Conservation (phyloP, 2,113 vertebrate species). For the Gambusia holbrooki region DNA sequence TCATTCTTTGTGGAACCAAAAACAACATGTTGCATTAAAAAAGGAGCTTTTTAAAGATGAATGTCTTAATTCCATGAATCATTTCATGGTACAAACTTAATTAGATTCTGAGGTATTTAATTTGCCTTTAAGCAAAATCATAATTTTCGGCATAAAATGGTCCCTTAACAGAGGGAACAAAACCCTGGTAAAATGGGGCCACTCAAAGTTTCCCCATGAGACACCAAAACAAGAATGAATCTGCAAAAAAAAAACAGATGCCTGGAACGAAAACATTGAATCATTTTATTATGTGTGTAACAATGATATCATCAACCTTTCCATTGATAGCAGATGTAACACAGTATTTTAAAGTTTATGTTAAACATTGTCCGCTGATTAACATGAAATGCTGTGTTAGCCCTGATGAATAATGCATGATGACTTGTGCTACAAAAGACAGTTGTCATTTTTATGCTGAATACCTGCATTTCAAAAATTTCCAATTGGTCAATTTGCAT, state of each 20-base stretch:
- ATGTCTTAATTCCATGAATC: slow-evolving; percentile 19
- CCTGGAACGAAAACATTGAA: slow-evolving; percentile 49
- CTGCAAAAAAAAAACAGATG: slow-evolving; percentile 61
- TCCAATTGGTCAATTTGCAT: slow-evolving; percentile 63
- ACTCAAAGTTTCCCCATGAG: slow-evolving; percentile 35
- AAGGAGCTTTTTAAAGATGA: slow-evolving; percentile 3
- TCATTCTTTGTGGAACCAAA: too few species aligned
- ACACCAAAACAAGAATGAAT: slow-evolving; percentile 49
- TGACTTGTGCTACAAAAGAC: slow-evolving; percentile 37
- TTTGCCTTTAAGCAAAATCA: slow-evolving; percentile 49
- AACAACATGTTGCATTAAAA: too few species aligned
- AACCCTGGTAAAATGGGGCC: slow-evolving; percentile 30
- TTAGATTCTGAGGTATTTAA: slow-evolving; percentile 42
- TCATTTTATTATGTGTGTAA: slow-evolving; percentile 50
- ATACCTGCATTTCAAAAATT: slow-evolving; percentile 54
- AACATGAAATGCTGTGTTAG: slow-evolving; percentile 59
- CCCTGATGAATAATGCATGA: slow-evolving; percentile 60
- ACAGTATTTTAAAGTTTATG: slow-evolving; percentile 43
- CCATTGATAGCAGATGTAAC: slow-evolving; percentile 43
- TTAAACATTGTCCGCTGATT: slow-evolving; percentile 40
- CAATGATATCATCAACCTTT: slow-evolving; percentile 59
- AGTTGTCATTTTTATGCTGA: slow-evolving; percentile 47
- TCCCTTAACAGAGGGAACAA: slow-evolving; percentile 39
- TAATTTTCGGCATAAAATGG: slow-evolving; percentile 47
- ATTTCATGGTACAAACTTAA: slow-evolving; percentile 21